Conservation (phyloP, 2,113 vertebrate genomes). For the Girardinichthys multiradiatus region DNA sequence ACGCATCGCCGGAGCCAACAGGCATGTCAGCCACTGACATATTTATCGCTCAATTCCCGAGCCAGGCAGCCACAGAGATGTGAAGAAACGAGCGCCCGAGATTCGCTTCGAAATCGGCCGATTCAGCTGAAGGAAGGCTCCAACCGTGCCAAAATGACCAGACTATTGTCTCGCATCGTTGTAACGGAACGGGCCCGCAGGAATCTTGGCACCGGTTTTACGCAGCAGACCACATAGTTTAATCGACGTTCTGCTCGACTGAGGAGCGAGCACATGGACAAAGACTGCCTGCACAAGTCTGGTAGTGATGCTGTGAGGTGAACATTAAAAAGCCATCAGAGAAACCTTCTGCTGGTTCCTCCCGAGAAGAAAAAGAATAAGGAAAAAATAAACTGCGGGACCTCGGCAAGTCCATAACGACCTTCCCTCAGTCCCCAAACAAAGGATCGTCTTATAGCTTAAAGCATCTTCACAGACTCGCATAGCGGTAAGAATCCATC, state of each 20-base stretch:
- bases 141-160: constrained; percentile 65
- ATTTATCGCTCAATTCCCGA: constrained; percentile 7
- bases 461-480: constrained; percentile 83
- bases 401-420: constrained; percentile 63
- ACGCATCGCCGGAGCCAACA: constrained; percentile 43
- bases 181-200: constrained; percentile 69
- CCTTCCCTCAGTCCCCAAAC: constrained; percentile 42
- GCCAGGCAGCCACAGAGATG: constrained; percentile 12
- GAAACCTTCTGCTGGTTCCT: constrained; percentile 43
- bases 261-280: constrained; percentile 49
- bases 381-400: constrained; percentile 45
- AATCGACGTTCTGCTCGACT: constrained; percentile 43
- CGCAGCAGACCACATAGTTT: constrained; percentile 74
- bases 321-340: constrained; percentile 4
- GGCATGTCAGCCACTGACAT: constrained; percentile 60
- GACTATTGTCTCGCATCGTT: constrained; percentile 58
- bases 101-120: constrained; percentile 24
- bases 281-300: constrained; percentile 26
- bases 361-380: constrained; percentile 31
- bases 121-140: constrained; percentile 21
- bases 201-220: constrained; percentile 75
- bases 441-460: constrained; percentile 66
- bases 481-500: constrained; percentile 77
- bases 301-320: constrained; percentile 47
- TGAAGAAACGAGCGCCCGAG: constrained; percentile 18